Evolutionary conservation across 1,140 invertebrate species (phyloP).

Genomic region (Bicyclus anynana): DNA sequence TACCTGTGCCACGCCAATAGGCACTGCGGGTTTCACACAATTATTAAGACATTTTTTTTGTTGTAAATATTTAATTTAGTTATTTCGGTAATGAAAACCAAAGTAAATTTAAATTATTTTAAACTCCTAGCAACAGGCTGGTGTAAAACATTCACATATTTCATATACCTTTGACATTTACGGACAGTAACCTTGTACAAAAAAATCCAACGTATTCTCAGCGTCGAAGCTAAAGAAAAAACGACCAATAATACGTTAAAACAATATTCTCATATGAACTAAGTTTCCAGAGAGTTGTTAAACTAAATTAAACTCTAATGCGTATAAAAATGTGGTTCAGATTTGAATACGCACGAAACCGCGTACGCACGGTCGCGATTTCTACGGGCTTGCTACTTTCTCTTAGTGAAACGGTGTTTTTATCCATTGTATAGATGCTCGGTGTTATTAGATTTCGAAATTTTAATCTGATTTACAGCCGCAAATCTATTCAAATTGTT

Average conservation of each 20-base stretch:
- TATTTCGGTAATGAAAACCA: too few species aligned
- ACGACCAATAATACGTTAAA: not conserved
- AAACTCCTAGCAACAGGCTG: not conserved
- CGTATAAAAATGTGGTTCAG: not conserved
- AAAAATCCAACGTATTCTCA: not conserved
- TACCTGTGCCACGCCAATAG: too few species aligned
- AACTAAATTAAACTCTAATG: not conserved
- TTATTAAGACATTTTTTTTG: too few species aligned
- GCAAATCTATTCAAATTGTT: too few species aligned
- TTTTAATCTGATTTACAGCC: too few species aligned
- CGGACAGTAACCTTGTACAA: not conserved
- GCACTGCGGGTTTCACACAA: too few species aligned
- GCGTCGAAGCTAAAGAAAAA: not conserved
- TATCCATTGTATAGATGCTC: slow-evolving; percentile 47
- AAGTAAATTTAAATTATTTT: too few species aligned
- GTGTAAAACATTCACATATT: too few species aligned
- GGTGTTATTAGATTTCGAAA: slow-evolving; percentile 40
- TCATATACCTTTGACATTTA: not conserved
- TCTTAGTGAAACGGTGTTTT: slow-evolving; percentile 69
- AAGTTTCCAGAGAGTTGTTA: not conserved
- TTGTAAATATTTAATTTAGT: too few species aligned
- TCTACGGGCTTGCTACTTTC: slow-evolving; percentile 63
- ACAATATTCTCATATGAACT: slow-evolving; percentile 2
- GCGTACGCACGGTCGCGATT: slow-evolving; percentile 48
- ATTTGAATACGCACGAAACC: slow-evolving; percentile 4